Evolutionary conservation across 2,888 invertebrate species (phyloP).

Genomic region (Cephus rjabovi): DNA sequence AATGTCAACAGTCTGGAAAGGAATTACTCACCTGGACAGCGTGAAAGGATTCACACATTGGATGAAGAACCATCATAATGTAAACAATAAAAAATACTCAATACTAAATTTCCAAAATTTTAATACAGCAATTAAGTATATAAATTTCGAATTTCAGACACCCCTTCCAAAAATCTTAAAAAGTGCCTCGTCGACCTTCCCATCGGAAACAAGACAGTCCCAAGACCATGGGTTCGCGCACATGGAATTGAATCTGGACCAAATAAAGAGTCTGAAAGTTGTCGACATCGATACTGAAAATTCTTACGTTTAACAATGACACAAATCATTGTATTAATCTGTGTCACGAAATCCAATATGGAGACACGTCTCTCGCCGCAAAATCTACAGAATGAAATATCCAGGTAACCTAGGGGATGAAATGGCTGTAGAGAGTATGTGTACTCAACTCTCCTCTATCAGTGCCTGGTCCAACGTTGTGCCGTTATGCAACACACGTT

Average conservation of each 20-base stretch:
- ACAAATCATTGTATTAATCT: neutral
- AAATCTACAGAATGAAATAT: neutral
- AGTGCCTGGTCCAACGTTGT: neutral
- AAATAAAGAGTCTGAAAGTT: slow-evolving; percentile 38
- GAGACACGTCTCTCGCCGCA: neutral
- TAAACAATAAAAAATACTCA: slow-evolving; percentile 15
- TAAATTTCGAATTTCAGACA: neutral
- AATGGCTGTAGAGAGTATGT: neutral
- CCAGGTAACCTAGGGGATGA: neutral
- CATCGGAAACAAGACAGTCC: slow-evolving; percentile 15
- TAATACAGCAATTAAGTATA: neutral
- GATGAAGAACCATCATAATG: slow-evolving; percentile 43
- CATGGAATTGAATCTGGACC: slow-evolving; percentile 33
- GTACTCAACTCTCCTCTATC: neutral
- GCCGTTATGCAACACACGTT: slow-evolving; percentile 6
- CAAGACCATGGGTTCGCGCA: slow-evolving; percentile 32
- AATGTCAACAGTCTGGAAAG: slow-evolving; percentile 75
- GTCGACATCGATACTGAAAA: slow-evolving; percentile 17
- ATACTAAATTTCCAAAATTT: neutral
- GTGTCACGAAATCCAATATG: neutral
- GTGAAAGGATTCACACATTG: slow-evolving; percentile 51
- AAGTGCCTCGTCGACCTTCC: neutral
- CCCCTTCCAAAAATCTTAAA: slow-evolving; percentile 27
- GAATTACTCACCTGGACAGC: slow-evolving; percentile 70
- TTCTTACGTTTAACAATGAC: neutral